Conservation (phyloP, 2,888 invertebrate species). For the Epistrophe eligans region DNA sequence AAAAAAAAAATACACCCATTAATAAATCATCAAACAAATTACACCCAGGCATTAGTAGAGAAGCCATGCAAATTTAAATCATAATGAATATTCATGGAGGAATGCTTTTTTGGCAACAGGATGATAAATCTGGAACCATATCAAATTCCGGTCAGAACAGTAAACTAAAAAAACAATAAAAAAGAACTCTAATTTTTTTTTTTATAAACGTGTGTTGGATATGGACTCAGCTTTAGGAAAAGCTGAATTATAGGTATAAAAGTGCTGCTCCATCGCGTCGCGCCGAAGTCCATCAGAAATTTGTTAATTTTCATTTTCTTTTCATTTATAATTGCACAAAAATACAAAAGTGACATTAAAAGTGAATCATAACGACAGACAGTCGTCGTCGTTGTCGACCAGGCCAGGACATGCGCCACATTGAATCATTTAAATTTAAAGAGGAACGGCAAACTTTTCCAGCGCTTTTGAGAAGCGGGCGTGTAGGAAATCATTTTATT, state of each 20-base stretch:
- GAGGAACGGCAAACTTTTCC: conserved; percentile 12
- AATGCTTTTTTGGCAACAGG: conserved; percentile 71
- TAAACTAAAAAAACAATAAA: conserved; percentile 3
- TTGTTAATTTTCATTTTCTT: conserved; percentile 35
- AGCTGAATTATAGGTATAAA: too few relatives aligned
- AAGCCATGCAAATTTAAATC: conserved; percentile 64
- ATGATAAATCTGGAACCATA: conserved; percentile 75
- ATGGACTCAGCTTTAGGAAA: neutral
- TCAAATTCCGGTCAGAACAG: conserved; percentile 64
- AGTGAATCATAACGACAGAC: conserved; percentile 35
- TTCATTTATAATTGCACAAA: conserved; percentile 21
- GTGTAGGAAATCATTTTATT: conserved; percentile 24
- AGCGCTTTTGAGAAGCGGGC: neutral
- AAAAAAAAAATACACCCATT: conserved; percentile 24
- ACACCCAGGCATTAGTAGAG: conserved; percentile 62
- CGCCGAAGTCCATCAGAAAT: neutral
- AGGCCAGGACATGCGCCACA: conserved; percentile 24
- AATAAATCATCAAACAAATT: conserved; percentile 40
- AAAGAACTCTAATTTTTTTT: conserved; percentile 22
- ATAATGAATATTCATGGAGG: conserved; percentile 75
- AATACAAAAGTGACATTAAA: conserved; percentile 29
- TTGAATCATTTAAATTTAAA: conserved; percentile 47
- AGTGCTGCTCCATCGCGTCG: too few relatives aligned
- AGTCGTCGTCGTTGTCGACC: neutral
- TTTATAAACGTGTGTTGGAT: neutral